Evolutionary conservation across 2,113 vertebrate species (phyloP).

Genomic region (Syngnathoides biaculeatus): DNA sequence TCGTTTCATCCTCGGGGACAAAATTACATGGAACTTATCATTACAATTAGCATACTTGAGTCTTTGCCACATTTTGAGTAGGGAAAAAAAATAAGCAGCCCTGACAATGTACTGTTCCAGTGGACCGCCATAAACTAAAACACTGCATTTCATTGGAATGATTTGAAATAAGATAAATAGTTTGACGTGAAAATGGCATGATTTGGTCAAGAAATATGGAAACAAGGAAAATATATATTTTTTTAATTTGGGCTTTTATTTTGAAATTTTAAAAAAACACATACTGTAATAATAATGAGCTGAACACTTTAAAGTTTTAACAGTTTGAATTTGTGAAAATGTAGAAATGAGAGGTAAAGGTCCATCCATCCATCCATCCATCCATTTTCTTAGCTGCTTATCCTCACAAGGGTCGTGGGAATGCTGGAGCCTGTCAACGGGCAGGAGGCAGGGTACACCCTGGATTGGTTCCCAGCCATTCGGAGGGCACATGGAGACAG

Average conservation of each 20-base stretch:
- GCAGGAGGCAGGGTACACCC: no score
- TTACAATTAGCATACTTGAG: constrained; percentile 60
- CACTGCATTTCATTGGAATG: background rate
- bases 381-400: no score
- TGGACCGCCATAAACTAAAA: constrained; percentile 14
- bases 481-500: no score
- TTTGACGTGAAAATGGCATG: no score
- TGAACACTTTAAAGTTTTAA: background rate
- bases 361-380: no score
- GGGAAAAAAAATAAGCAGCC: constrained; percentile 21
- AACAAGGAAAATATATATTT: background rate
- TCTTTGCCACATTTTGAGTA: constrained; percentile 39
- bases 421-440: no score
- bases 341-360: no score
- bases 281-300: background rate
- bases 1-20: constrained; percentile 59
- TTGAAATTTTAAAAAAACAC: no score
- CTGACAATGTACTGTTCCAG: constrained; percentile 10
- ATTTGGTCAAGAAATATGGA: background rate
- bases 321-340: background rate
- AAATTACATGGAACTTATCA: constrained; percentile 60
- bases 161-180: no score
- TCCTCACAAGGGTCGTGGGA: no score
- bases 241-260: background rate
- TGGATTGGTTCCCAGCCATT: no score